Evolutionary conservation across 2,888 invertebrate genomes (phyloP).

Genomic region (Agrotis puta): DNA sequence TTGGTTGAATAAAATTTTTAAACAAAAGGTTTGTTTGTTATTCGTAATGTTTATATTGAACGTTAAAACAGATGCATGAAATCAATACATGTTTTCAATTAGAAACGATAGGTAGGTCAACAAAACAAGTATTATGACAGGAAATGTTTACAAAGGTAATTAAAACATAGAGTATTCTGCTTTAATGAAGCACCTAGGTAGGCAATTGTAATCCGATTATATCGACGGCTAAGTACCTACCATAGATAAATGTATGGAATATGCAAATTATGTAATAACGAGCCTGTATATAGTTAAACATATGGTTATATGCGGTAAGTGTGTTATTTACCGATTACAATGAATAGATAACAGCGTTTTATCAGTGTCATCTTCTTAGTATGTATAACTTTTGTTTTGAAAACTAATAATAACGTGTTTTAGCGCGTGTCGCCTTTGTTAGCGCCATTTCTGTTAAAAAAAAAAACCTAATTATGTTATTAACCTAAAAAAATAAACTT

Average conservation of each 20-base stretch:
- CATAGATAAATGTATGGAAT: neutral
- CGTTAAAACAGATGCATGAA: neutral
- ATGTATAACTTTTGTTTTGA: neutral
- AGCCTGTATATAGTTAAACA: neutral
- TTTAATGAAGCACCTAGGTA: neutral
- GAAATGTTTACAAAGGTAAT: neutral
- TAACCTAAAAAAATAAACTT: too few relatives aligned
- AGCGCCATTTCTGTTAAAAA: too few relatives aligned
- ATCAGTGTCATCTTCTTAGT: neutral
- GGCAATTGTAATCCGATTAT: conserved; percentile 9
- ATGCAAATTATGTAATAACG: conserved; percentile 26
- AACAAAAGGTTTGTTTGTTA: conserved; percentile 11
- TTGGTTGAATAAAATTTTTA: neutral
- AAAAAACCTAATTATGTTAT: too few relatives aligned
- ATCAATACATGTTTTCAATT: too few relatives aligned
- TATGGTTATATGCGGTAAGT: neutral
- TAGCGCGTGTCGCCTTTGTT: too few relatives aligned
- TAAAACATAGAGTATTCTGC: neutral
- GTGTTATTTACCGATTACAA: neutral
- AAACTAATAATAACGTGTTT: too few relatives aligned
- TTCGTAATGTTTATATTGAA: conserved; percentile 5
- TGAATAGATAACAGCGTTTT: neutral
- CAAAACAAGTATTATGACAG: too few relatives aligned
- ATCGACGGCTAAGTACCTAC: too few relatives aligned
- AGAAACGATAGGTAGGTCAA: too few relatives aligned